Evolutionary conservation across 2,888 invertebrate species (phyloP).

Genomic region (Junonia oenone): DNA sequence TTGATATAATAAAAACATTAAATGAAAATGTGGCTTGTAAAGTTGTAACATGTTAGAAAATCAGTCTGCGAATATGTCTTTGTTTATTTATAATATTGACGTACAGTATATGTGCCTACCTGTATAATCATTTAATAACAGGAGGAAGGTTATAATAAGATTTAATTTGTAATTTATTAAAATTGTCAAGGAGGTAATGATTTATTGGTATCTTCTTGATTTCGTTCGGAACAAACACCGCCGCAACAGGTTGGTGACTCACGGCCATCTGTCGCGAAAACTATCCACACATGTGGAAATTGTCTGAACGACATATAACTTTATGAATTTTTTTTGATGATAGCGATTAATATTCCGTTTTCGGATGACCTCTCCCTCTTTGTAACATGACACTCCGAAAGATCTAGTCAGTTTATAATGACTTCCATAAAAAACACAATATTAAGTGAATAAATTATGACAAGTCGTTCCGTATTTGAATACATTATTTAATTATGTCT

Average conservation of each 20-base stretch:
- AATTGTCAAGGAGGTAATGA: conserved; percentile 37
- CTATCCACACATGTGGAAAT: conserved; percentile 66
- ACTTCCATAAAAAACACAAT: conserved; percentile 16
- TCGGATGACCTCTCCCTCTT: conserved; percentile 44
- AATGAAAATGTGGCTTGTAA: too few relatives aligned
- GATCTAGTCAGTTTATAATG: conserved; percentile 10
- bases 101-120: too few relatives aligned
- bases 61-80: too few relatives aligned
- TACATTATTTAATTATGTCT: conserved; percentile 27
- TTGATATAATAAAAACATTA: too few relatives aligned
- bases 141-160: not conserved
- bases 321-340: conserved; percentile 46
- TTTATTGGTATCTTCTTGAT: conserved; percentile 58
- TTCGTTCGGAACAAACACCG: conserved; percentile 56
- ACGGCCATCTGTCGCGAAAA: conserved; percentile 74
- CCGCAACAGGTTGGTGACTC: conserved; percentile 70
- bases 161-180: conserved; percentile 28
- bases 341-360: conserved; percentile 55
- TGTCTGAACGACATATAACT: conserved; percentile 49
- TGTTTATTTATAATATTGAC: too few relatives aligned
- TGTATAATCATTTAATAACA: not conserved
- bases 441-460: conserved; percentile 38
- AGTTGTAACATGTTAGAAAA: too few relatives aligned
- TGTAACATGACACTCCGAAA: conserved; percentile 52
- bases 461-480: conserved; percentile 30